Base-by-base conservation (phyloP, 1,140 invertebrate genomes). In the Cydia pomonella region DNA sequence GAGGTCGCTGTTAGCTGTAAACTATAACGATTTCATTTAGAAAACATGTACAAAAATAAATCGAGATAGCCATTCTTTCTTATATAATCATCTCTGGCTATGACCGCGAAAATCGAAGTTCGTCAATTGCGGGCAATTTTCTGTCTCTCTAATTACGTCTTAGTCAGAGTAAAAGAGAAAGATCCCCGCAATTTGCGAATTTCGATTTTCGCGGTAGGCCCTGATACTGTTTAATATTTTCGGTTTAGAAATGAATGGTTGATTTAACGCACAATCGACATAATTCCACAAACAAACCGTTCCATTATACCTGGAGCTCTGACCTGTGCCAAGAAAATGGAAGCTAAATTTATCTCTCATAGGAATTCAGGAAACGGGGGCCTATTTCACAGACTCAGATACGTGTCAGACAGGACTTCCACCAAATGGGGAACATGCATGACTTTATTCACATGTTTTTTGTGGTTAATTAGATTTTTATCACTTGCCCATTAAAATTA, bases 331-430 rank as follows among this genome's bases (percentile, higher is more conserved):
- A 59, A 59, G 53, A 59, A 59, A 23, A 12, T 59, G 21, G 47
- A 53, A 41, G 25, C n/a, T 33, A 69, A 18, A 38, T 18, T 33
- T 69, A 69, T 29, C 27, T 41, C 12, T 69, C 63, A 18, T n/a
- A 9, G 29, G 64, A 69, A 69, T 69, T 38, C 64, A 7, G 64
- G 64, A 69, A 69, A 69, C 41, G 64, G 29, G 27, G 29, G 29
- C 64, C 64, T 7, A 69, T 69, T 69, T 69, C 29, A 69, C 29
- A 16, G 64, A 33, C 64, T 16, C 63, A 27, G 21, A 16, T 27
- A 29, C 6, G 10, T n/a, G 5, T 13, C 27, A 33, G 25, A 7
- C 21, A 59, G 53, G 21, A 18, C 4, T 50, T 59, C 13, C 4
- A 59, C 16, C 23, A n/a, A 21, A 50, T 50, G 1, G 13, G 50